A percentile compares a stretch with the other conserved stretches of the same genome.
Evolutionary conservation across 2,113 vertebrate species (phyloP).

Genomic region (Arizona elegans): DNA sequence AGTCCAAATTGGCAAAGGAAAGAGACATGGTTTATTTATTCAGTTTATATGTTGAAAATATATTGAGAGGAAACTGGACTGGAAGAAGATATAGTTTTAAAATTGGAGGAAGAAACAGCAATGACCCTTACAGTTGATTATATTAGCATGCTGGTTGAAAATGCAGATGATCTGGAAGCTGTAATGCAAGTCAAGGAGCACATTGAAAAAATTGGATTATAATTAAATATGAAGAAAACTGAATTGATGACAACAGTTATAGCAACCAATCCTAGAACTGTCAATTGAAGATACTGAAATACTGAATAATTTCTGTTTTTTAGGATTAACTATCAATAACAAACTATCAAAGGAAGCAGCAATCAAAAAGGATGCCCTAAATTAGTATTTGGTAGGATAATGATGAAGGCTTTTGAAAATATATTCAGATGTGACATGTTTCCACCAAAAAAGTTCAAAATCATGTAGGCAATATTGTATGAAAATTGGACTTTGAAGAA

Average conservation of each 20-base stretch:
- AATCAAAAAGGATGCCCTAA: not conserved
- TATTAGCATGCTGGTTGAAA: not conserved
- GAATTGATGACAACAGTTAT: not conserved
- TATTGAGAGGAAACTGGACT: not conserved
- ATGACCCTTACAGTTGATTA: not conserved
- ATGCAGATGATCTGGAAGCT: not conserved
- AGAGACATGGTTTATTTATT: not conserved
- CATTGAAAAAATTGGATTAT: not conserved
- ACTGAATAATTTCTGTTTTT: not conserved
- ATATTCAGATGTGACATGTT: not conserved
- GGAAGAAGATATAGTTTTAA: not conserved
- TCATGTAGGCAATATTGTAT: not conserved
- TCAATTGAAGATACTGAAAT: not conserved
- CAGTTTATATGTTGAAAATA: not conserved
- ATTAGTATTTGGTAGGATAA: not conserved
- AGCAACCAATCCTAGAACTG: not conserved
- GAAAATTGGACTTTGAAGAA: not conserved
- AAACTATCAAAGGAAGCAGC: not conserved
- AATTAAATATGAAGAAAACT: not conserved
- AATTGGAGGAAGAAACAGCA: not conserved
- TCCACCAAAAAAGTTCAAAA: not conserved
- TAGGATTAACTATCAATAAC: not conserved
- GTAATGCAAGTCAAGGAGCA: not conserved
- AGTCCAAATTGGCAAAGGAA: not conserved
- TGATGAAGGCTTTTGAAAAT: not conserved